Evolutionary conservation across 2,888 invertebrate genomes (phyloP).

Genomic region (Drosophila crucigera): DNA sequence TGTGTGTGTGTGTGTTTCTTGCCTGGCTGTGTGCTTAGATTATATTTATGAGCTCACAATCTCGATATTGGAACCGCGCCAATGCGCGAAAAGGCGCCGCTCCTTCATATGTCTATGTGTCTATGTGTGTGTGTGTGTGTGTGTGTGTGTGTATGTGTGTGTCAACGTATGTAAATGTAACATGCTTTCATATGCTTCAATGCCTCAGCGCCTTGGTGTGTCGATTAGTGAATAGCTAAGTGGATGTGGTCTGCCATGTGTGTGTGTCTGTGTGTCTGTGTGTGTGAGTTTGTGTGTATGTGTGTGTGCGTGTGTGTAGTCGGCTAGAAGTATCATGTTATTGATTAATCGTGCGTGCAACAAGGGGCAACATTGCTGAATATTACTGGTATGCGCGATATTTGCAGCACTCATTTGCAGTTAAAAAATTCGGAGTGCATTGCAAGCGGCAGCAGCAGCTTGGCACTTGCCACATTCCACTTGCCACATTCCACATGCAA

Average conservation of each 20-base stretch:
- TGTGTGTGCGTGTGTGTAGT: constrained; percentile 36
- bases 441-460: neutral
- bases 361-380: constrained; percentile 15
- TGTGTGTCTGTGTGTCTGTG: neutral
- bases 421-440: constrained; percentile 1
- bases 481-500: neutral
- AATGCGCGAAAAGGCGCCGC: constrained; percentile 7
- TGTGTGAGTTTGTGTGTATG: neutral
- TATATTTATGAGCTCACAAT: constrained; percentile 51
- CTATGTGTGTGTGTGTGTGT: no score
- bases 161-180: constrained; percentile 2
- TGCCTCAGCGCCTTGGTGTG: constrained; percentile 13
- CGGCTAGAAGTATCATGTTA: constrained; percentile 52
- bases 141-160: neutral
- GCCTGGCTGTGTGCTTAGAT: constrained; percentile 35
- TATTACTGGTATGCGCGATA: constrained; percentile 19
- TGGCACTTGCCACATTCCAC: neutral
- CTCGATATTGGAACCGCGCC: constrained; percentile 21
- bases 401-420: constrained; percentile 15
- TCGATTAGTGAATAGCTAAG: constrained; percentile 19
- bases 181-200: neutral
- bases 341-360: constrained; percentile 56
- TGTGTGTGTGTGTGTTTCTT: neutral
- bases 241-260: neutral
- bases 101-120: neutral